phyloP scores from a whole-genome alignment of 2,113 vertebrate species.

The Phalacrocorax carbo region DNA sequence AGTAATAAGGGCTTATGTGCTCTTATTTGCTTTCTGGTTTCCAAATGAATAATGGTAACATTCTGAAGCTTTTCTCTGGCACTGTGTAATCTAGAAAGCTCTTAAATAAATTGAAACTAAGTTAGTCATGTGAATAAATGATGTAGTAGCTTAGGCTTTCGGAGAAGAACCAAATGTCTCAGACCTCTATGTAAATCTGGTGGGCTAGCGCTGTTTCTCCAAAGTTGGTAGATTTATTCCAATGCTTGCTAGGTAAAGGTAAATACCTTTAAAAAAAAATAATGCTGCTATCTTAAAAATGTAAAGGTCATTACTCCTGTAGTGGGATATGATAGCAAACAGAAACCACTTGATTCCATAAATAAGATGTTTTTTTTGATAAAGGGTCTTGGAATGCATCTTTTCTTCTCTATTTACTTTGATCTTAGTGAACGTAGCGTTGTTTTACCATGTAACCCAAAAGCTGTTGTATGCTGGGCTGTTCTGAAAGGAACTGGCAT shows the following conservation, averaged over 20 bases:
- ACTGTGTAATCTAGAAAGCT: slow-evolving; percentile 26
- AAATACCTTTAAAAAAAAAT: not conserved
- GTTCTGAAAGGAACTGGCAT: not conserved
- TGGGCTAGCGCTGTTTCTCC: not conserved
- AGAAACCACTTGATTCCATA: not conserved
- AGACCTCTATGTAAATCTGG: not conserved
- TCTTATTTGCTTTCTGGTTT: slow-evolving; percentile 52
- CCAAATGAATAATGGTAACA: not conserved
- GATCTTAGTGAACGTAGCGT: not conserved
- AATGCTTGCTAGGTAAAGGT: not conserved
- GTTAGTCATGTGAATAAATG: slow-evolving; percentile 30
- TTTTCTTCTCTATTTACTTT: not conserved
- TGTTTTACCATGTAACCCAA: not conserved
- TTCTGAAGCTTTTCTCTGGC: slow-evolving; percentile 20
- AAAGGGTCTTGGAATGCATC: not conserved
- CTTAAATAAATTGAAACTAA: slow-evolving; percentile 46
- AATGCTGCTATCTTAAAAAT: not conserved
- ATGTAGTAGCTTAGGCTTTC: slow-evolving; percentile 25
- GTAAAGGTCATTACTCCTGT: not conserved
- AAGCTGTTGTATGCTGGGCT: not conserved
- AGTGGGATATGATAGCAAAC: not conserved
- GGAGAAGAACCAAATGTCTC: not conserved
- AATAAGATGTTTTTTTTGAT: not conserved
- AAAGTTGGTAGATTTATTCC: not conserved
- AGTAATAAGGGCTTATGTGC: slow-evolving; percentile 34